phyloP scores from a whole-genome alignment of 2,888 invertebrate species.

The Dynastes maya region DNA sequence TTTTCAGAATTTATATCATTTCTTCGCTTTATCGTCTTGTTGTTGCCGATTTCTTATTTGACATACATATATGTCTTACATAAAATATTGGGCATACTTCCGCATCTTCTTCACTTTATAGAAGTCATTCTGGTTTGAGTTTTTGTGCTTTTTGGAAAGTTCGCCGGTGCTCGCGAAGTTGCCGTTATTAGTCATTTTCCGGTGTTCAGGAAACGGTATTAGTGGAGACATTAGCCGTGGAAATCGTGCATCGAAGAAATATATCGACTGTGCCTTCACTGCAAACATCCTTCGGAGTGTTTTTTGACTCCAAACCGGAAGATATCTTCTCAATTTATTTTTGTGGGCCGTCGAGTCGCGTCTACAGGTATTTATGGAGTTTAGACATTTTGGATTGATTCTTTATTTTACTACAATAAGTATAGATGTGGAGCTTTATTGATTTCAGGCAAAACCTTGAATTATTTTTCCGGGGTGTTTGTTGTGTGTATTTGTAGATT shows the following conservation, averaged over 20 bases:
- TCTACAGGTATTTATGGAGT: constrained; percentile 8
- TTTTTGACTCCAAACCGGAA: constrained; percentile 2
- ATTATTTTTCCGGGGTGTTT: no score
- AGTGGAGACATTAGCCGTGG: constrained; percentile 11
- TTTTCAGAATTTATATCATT: no score
- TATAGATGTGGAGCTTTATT: not conserved
- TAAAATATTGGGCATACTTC: constrained; percentile 23
- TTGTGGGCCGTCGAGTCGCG: not conserved
- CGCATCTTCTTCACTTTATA: constrained; percentile 12
- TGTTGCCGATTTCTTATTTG: not conserved
- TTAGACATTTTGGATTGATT: not conserved
- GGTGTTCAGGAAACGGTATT: constrained; percentile 25
- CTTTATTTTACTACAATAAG: not conserved
- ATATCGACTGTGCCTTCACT: not conserved
- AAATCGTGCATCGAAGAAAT: constrained; percentile 1
- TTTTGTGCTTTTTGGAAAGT: constrained; percentile 10
- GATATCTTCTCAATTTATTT: constrained; percentile 2
- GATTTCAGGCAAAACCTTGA: not conserved
- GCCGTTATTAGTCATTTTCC: constrained; percentile 37
- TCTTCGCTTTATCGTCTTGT: not conserved
- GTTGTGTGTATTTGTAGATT: no score
- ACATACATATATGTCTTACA: constrained; percentile 1
- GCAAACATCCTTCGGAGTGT: not conserved
- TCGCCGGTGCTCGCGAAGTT: constrained; percentile 19
- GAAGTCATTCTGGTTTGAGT: constrained; percentile 4